Evolutionary conservation across 2,113 vertebrate species (phyloP).

Genomic region (Ammospiza nelsoni): DNA sequence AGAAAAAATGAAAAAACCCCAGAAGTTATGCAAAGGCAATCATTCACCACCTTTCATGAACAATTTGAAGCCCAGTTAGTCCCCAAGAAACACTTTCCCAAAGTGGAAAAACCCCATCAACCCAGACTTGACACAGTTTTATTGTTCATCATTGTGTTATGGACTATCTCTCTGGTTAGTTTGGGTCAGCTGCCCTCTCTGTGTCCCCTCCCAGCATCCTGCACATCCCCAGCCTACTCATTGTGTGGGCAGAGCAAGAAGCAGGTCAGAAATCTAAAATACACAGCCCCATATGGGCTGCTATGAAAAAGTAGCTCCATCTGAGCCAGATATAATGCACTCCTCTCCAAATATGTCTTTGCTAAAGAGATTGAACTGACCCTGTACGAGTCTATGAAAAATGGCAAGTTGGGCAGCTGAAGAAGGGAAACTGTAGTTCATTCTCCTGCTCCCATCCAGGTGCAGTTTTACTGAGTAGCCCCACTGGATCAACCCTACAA

Average conservation of each 20-base stretch:
- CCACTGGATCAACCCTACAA: background rate
- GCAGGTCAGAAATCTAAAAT: background rate
- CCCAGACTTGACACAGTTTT: background rate
- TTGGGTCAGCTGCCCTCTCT: background rate
- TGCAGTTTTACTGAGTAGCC: background rate
- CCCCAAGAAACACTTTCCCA: background rate
- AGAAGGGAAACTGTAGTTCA: no score
- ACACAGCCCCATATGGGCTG: background rate
- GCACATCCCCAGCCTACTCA: no score
- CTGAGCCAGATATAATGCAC: background rate
- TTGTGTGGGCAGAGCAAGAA: background rate
- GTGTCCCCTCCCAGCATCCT: background rate
- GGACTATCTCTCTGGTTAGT: background rate
- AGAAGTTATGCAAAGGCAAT: background rate
- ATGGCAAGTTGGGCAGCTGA: background rate
- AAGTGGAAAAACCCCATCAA: background rate
- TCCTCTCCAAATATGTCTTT: background rate
- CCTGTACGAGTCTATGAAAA: background rate
- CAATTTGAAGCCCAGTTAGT: background rate
- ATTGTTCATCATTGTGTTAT: background rate
- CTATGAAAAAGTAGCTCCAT: background rate
- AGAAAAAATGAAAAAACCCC: rapidly evolving
- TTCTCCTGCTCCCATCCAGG: background rate
- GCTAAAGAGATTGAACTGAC: background rate
- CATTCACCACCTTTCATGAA: background rate